Evolutionary conservation across 2,113 vertebrate genomes (phyloP), one percentile per base, ranked within the genome.

Genomic region (Neolamprologus toae): DNA sequence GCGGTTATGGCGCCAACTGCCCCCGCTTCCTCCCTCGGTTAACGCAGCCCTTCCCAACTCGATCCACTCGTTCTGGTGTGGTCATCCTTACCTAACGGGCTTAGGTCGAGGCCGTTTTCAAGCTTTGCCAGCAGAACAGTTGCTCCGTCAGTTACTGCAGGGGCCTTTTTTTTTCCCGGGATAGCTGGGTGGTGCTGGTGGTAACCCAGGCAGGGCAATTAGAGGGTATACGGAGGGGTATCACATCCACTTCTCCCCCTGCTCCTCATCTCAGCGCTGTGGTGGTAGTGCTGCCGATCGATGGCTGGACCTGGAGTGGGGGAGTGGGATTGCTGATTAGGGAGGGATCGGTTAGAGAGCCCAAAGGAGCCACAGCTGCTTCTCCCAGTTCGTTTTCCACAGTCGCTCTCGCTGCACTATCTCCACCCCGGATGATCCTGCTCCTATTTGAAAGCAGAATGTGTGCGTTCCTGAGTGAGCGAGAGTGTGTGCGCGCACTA

Each of bases 131-230:
- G 93, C 84, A 88, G 87, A 93, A 82, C 87, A 37, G 88, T 88
- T 92, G 86, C 73, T 89, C 90, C 85, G 78, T 87, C 88, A 45
- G 79, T 86, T 45, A 80, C 81, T 71, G 76, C 11, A 76, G 84
- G 87, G 80, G 88, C 57, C 89, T 63, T 63, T 61, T 31, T 91
- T 91, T 93, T 90, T 9, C 42, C 63, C 16, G 82, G 66, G 83
- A 83, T 37, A 33, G 88, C 61, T 87, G 73, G 88, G 84, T 83
- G 88, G 45, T 78, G 88, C 40, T 76, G 71, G 84, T 35, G 86
- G 90, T 89, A 78, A 88, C 88, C 88, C 84, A 93, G 92, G 81
- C 93, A 89, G 94, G 90, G 92, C 92, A 90, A 94, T 95, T 95
- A 94, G 88, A 94, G 81, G 87, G 84, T 94, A 89, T 90, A 61